Base-by-base conservation (phyloP, 2,113 vertebrate species). In the Clarias macrocephalus region DNA sequence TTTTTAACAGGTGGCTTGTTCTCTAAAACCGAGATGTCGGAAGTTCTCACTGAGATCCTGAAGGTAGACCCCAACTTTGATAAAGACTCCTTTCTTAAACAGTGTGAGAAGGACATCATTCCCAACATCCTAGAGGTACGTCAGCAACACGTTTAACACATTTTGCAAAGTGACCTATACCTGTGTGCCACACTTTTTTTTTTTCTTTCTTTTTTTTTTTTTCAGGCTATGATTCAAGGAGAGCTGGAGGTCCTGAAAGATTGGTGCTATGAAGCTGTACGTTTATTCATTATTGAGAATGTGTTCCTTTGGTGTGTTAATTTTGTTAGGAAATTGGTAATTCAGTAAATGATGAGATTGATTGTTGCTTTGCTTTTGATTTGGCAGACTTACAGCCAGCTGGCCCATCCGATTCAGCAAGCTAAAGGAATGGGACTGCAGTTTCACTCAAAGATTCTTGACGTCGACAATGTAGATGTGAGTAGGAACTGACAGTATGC, bases 231-330 rank as follows among this genome's bases (percentile, higher is more conserved):
- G 96, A 96, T 99, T 79, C 94, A 94, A 82, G 98, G 98, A 28
- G 98, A 99, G 85, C 95, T 99, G 16, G 98, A 99, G 28, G 95
- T 99, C n/a, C 95, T 99, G 90, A 98, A 96, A 93, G 98, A 99
- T 86, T 99, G 98, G 98, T 99, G 98, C 94, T 99, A 99, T 5
- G 98, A 99, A 95, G 98, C 97, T 54, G 98, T 99, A 94, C 91
- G 96, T 95, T 54, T 3, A 28, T 80, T 86, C 21, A 42, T 1
- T 30, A 68, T 57, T 81, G 18, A 30, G 12, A 77, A 56, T 18
- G 52, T 77, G 23, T 77, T 77, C 0, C 1, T n/a, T 28, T 19
- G 37, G 25, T 54, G 42, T 79, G 28, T 60, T 33, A 2, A 3
- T 37, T 21, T 80, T 80, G 2, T 30, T 33, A 33, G 21, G 28